Conservation (phyloP, 2,888 invertebrate species). For the Pachydiplax longipennis region DNA sequence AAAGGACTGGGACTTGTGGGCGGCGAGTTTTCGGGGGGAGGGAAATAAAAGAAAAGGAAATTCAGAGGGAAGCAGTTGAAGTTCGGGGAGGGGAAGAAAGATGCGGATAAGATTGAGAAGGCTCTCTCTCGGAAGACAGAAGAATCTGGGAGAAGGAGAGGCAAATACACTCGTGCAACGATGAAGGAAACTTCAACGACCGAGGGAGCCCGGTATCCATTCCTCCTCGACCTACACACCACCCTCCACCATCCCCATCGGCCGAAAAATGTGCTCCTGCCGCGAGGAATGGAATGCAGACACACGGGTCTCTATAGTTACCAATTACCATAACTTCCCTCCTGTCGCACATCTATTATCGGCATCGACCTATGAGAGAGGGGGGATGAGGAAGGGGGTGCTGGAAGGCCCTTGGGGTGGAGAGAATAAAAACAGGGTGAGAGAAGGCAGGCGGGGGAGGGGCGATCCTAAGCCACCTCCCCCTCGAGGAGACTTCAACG, state of each 20-base stretch:
- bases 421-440: too few species aligned
- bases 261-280: slow-evolving; percentile 27
- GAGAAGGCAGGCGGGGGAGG: background rate
- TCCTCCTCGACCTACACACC: background rate
- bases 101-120: background rate
- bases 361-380: slow-evolving; percentile 23
- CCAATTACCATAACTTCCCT: slow-evolving; percentile 36
- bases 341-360: slow-evolving; percentile 26
- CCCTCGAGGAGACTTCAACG: background rate
- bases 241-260: background rate
- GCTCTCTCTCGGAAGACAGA: background rate
- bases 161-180: background rate
- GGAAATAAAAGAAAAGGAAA: background rate
- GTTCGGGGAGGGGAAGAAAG: too few species aligned
- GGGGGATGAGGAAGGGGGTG: background rate
- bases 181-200: background rate
- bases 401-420: background rate
- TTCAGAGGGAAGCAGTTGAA: background rate
- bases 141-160: background rate
- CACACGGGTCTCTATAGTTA: slow-evolving; percentile 12
- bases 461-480: background rate
- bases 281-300: slow-evolving; percentile 14
- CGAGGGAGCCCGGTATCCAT: background rate
- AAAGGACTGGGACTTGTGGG: background rate
- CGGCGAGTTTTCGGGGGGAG: background rate